Conservation (phyloP, 2,113 vertebrate species). For the Solea solea region DNA sequence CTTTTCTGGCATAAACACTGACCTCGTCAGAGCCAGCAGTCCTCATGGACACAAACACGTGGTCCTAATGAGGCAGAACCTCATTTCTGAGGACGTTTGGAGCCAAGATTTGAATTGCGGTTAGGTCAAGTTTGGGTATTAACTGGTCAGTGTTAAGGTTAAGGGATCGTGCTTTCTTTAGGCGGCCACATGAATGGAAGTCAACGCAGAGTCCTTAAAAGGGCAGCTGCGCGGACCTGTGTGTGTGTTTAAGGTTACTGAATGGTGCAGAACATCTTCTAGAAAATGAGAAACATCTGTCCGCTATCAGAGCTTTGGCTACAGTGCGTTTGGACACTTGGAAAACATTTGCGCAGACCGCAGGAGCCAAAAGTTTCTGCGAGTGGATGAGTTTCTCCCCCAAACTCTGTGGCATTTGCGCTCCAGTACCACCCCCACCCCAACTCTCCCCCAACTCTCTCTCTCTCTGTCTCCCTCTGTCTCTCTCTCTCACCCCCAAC, state of each 20-base stretch:
- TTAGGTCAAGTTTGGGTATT: no score
- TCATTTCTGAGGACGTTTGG: no score
- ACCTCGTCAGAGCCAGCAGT: no score
- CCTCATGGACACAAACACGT: no score
- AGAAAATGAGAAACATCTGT: slow-evolving; percentile 77
- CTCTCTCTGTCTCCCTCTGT: background rate
- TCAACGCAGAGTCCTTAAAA: background rate
- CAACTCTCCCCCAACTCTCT: background rate
- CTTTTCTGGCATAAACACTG: no score
- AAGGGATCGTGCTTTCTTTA: no score
- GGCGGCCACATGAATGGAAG: background rate
- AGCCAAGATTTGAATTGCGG: no score
- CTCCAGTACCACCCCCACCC: background rate
- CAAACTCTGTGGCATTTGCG: slow-evolving; percentile 51
- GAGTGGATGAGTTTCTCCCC: slow-evolving; percentile 52
- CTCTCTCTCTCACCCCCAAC: background rate
- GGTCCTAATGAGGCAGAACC: no score
- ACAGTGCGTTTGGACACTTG: slow-evolving; percentile 69
- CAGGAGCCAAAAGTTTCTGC: slow-evolving; percentile 66
- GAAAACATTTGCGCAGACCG: slow-evolving; percentile 77
- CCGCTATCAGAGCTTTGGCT: slow-evolving; percentile 72
- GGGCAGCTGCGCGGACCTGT: background rate
- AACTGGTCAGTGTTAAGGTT: no score
- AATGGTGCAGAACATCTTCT: slow-evolving; percentile 60
- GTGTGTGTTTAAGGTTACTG: slow-evolving; percentile 20